phyloP scores from a whole-genome alignment of 2,113 vertebrate genomes.

The Epinephelus cyanopodus region DNA sequence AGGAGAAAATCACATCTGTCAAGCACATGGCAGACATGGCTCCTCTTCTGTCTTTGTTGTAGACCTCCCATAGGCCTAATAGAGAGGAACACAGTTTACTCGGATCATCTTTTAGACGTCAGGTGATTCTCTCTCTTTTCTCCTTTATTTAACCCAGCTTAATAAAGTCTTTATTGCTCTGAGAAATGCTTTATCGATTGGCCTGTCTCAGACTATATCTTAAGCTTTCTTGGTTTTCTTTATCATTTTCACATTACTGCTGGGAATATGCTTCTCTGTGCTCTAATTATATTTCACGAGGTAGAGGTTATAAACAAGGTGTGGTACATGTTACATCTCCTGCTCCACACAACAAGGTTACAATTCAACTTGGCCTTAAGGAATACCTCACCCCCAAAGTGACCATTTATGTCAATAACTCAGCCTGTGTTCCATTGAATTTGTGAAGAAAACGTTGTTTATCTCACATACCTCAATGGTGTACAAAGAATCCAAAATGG shows the following conservation, averaged over 20 bases:
- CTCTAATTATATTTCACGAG: slow-evolving; percentile 39
- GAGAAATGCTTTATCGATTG: slow-evolving; percentile 77
- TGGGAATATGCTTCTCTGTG: slow-evolving; percentile 61
- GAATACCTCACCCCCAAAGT: no score
- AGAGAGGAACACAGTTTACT: slow-evolving; percentile 56
- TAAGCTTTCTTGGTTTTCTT: slow-evolving; percentile 64
- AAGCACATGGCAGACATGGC: slow-evolving; percentile 57
- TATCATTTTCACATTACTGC: slow-evolving; percentile 67
- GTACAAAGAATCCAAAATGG: no score
- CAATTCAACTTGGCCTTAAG: background rate
- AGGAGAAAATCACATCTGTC: slow-evolving; percentile 69
- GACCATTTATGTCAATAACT: no score
- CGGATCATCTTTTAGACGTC: slow-evolving; percentile 34
- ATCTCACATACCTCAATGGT: no score
- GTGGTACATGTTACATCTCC: slow-evolving; percentile 6
- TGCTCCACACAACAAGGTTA: background rate
- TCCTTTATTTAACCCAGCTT: slow-evolving; percentile 66
- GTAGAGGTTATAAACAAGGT: slow-evolving; percentile 18
- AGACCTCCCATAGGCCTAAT: slow-evolving; percentile 46
- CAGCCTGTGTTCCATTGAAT: no score
- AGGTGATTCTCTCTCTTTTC: slow-evolving; percentile 45
- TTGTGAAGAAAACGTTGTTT: no score
- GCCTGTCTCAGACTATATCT: slow-evolving; percentile 60
- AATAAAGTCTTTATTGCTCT: slow-evolving; percentile 78
- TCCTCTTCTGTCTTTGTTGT: slow-evolving; percentile 53